Evolutionary conservation across 1,140 invertebrate species (phyloP).

Genomic region (Alviniconcha marisindica): DNA sequence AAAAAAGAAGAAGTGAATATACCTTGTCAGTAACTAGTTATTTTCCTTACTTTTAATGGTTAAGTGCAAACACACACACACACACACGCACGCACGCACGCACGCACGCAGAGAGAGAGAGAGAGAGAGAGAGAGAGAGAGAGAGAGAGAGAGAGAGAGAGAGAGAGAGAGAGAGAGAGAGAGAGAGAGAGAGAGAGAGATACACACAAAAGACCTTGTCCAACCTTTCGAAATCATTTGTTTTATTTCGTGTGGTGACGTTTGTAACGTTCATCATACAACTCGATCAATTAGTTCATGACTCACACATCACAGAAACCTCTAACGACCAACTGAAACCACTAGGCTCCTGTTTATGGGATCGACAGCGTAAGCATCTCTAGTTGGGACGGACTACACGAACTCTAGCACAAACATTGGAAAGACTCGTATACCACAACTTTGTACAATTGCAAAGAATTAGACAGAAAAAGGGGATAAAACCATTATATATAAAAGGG

Average conservation of each 20-base stretch:
- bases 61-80: neutral
- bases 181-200: conserved; percentile 3
- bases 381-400: too few relatives aligned
- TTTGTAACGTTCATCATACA: neutral
- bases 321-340: neutral
- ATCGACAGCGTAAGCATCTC: too few relatives aligned
- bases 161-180: conserved; percentile 1
- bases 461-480: too few relatives aligned
- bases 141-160: conserved; percentile 11
- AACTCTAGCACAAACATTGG: too few relatives aligned
- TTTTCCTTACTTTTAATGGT: too few relatives aligned
- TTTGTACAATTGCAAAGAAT: too few relatives aligned
- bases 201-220: neutral
- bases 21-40: too few relatives aligned
- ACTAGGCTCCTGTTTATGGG: neutral
- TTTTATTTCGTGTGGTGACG: neutral
- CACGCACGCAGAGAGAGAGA: conserved; percentile 1
- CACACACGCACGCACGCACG: conserved; percentile 17
- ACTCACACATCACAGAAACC: neutral
- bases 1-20: neutral
- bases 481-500: too few relatives aligned
- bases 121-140: conserved; percentile 15
- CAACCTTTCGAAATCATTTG: neutral
- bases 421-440: too few relatives aligned
- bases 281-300: neutral